Conservation (phyloP, 2,797 vertebrate genomes). For the Phylloscopus collybita region DNA sequence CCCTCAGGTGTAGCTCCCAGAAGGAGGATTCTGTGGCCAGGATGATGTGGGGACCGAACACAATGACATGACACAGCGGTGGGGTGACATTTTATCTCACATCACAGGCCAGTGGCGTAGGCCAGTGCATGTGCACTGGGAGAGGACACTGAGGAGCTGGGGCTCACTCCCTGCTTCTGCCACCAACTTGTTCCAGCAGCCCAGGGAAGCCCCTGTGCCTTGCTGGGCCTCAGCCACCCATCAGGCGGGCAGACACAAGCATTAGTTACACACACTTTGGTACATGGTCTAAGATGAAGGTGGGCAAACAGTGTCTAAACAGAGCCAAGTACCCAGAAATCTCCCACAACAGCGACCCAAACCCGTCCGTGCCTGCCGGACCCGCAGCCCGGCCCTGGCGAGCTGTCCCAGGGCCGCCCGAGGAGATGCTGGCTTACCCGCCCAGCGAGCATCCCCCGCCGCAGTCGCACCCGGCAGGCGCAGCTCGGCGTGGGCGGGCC, state of each 20-base stretch:
- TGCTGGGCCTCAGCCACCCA: not conserved
- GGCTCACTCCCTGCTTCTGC: not conserved
- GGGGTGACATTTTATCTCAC: not conserved
- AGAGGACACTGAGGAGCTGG: not conserved
- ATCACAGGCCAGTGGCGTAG: not conserved
- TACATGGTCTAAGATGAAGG: not conserved
- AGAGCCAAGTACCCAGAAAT: not conserved
- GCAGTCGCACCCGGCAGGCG: not conserved
- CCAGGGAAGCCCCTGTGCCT: not conserved
- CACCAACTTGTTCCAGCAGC: not conserved
- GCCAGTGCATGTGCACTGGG: accelerated
- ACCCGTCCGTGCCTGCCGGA: not conserved
- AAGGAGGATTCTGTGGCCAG: not conserved
- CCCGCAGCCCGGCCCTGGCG: not conserved
- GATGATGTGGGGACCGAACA: not conserved
- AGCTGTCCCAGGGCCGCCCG: not conserved
- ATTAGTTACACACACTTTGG: not conserved
- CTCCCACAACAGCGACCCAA: not conserved
- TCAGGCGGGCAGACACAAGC: not conserved
- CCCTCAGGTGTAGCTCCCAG: not conserved
- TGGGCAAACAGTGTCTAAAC: not conserved
- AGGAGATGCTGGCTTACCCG: not conserved
- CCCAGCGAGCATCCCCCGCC: not conserved
- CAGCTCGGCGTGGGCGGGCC: not conserved
- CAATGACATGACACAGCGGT: not conserved